Conservation (phyloP, 2,888 invertebrate species). For the Rugalucina vietnamica region DNA sequence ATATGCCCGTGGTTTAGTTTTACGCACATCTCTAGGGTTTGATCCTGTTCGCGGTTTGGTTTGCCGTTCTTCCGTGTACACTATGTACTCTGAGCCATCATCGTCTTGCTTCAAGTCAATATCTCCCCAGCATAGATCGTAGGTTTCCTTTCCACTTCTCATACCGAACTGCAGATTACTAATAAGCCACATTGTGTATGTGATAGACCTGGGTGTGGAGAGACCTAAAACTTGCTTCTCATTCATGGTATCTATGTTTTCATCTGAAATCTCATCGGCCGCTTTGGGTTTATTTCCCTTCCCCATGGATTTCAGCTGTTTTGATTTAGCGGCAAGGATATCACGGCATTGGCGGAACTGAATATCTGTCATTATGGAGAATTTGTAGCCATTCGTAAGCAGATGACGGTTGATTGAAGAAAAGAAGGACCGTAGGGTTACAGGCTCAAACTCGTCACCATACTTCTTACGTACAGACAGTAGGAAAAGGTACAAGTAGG, state of each 20-base stretch:
- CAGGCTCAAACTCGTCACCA: conserved; percentile 70
- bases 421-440: conserved; percentile 66
- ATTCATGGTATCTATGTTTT: background rate
- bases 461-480: conserved; percentile 64
- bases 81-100: conserved; percentile 35
- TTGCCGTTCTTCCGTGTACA: conserved; percentile 28
- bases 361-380: background rate
- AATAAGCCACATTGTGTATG: conserved; percentile 39
- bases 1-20: conserved; percentile 24
- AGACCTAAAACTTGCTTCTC: background rate
- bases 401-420: conserved; percentile 67
- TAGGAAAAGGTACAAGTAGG: no score
- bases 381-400: conserved; percentile 53
- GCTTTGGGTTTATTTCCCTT: conserved; percentile 64
- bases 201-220: conserved; percentile 15
- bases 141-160: conserved; percentile 32
- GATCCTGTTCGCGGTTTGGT: conserved; percentile 44
- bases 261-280: conserved; percentile 16
- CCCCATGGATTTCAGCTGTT: conserved; percentile 64
- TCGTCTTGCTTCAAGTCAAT: conserved; percentile 37
- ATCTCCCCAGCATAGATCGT: conserved; percentile 38
- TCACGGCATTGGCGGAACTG: background rate
- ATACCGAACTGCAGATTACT: conserved; percentile 42
- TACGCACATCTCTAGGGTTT: conserved; percentile 35
- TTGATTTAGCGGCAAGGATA: conserved; percentile 50